A percentile compares a stretch with the other conserved stretches of the same genome.
Conservation (phyloP, 2,797 vertebrate species). For the Parambassis ranga region DNA sequence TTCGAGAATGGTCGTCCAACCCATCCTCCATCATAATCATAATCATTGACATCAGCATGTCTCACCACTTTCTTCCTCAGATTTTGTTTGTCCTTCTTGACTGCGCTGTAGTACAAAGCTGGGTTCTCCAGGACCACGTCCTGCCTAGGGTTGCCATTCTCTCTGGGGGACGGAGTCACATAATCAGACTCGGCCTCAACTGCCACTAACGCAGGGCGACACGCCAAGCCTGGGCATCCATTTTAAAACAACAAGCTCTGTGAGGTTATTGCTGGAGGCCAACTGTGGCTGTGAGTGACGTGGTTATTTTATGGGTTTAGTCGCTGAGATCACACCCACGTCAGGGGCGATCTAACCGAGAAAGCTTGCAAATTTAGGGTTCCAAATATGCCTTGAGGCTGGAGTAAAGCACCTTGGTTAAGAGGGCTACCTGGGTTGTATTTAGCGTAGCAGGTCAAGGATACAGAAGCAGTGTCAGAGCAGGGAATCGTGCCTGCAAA, state of each 20-base stretch:
- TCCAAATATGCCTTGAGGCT: slow-evolving; percentile 62
- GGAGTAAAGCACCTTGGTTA: slow-evolving; percentile 75
- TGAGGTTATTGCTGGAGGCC: slow-evolving; percentile 68
- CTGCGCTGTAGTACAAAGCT: slow-evolving; percentile 88
- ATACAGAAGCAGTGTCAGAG: slow-evolving; percentile 75
- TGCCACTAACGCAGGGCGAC: slow-evolving; percentile 75
- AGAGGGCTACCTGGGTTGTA: slow-evolving; percentile 65
- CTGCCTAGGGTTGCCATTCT: slow-evolving; percentile 89
- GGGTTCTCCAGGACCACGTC: slow-evolving; percentile 91
- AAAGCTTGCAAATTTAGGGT: slow-evolving; percentile 59
- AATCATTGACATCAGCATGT: slow-evolving; percentile 73
- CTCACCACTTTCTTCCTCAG: slow-evolving; percentile 91
- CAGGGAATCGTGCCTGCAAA: slow-evolving; percentile 69
- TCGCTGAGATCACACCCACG: slow-evolving; percentile 59
- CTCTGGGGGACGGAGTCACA: slow-evolving; percentile 86
- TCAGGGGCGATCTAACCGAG: slow-evolving; percentile 37
- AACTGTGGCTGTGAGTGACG: slow-evolving; percentile 64
- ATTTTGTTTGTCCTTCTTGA: slow-evolving; percentile 89
- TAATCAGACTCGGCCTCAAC: slow-evolving; percentile 80
- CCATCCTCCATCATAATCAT: slow-evolving; percentile 59
- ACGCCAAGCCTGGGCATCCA: slow-evolving; percentile 85
- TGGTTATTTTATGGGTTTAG: slow-evolving; percentile 77
- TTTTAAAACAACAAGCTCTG: slow-evolving; percentile 79
- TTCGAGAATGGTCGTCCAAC: slow-evolving; percentile 63
- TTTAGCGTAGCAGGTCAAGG: slow-evolving; percentile 76